Conservation (phyloP, 2,113 vertebrate genomes). For the Ochotona curzoniae region DNA sequence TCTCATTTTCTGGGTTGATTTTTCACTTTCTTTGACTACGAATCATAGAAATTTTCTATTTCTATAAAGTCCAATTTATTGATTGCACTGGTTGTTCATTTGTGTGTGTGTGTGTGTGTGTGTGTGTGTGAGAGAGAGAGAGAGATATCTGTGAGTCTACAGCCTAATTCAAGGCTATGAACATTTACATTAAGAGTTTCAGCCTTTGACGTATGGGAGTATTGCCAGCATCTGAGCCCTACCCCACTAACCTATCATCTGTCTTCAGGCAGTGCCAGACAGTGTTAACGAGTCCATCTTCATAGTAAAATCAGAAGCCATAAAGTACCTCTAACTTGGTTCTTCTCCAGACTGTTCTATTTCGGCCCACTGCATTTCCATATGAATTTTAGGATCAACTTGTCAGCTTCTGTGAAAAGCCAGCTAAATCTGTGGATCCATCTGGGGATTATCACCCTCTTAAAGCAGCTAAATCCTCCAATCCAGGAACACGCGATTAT, state of each 20-base stretch:
- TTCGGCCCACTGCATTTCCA: neutral
- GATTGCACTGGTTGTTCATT: neutral
- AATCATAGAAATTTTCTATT: neutral
- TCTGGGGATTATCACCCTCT: neutral
- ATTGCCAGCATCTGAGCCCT: neutral
- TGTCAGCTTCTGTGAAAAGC: neutral
- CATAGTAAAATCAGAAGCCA: neutral
- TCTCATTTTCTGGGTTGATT: neutral
- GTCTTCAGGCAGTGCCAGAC: neutral
- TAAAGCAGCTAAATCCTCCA: neutral
- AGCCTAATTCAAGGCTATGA: neutral
- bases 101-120: neutral
- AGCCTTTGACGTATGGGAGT: neutral
- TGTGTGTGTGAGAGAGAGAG: neutral
- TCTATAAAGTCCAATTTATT: neutral
- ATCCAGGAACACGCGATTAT: neutral
- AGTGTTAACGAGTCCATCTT: neutral
- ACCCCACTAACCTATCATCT: neutral
- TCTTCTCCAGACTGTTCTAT: neutral
- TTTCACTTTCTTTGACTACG: neutral
- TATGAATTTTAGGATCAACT: conserved; percentile 32
- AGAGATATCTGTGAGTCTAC: neutral
- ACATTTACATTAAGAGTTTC: neutral
- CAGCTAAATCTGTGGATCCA: neutral
- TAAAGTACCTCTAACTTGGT: neutral